phyloP scores from a whole-genome alignment of 2,888 invertebrate genomes.

The Drosophila sordidula region DNA sequence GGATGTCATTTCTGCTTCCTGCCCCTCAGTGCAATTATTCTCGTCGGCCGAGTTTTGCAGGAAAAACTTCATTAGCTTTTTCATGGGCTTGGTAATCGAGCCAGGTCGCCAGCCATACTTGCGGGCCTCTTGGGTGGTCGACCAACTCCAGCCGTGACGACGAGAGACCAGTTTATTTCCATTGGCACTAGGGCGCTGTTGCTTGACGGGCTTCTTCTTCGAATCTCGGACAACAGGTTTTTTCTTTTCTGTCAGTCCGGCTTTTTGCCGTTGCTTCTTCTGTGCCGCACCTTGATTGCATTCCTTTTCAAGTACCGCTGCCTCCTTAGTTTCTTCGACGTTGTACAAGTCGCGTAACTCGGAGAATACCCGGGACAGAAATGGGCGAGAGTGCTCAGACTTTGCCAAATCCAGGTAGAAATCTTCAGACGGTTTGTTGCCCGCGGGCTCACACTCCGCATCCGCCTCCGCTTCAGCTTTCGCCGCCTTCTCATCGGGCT shows the following conservation, averaged over 20 bases:
- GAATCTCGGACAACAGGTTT: too few species aligned
- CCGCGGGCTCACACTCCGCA: slow-evolving; percentile 10
- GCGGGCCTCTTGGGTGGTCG: slow-evolving; percentile 53
- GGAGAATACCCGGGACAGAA: slow-evolving; percentile 80
- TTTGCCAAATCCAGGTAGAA: slow-evolving; percentile 32
- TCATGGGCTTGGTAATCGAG: slow-evolving; percentile 81
- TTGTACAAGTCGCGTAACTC: slow-evolving; percentile 79
- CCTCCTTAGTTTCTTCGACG: slow-evolving; percentile 61
- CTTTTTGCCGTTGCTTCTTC: not conserved
- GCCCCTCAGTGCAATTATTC: slow-evolving; percentile 79
- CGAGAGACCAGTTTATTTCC: slow-evolving; percentile 87
- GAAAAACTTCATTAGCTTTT: slow-evolving; percentile 83
- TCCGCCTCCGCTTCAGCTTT: too few species aligned
- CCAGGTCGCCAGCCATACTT: slow-evolving; percentile 83
- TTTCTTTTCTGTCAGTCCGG: not conserved
- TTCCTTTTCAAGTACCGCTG: slow-evolving; percentile 47
- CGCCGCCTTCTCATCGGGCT: slow-evolving; percentile 18
- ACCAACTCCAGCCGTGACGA: slow-evolving; percentile 90
- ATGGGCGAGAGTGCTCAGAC: slow-evolving; percentile 69
- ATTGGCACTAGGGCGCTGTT: slow-evolving; percentile 67
- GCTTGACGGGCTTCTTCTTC: too few species aligned
- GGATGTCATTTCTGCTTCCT: slow-evolving; percentile 38
- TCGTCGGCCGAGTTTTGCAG: slow-evolving; percentile 73
- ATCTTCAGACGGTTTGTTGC: slow-evolving; percentile 38
- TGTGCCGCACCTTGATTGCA: slow-evolving; percentile 35